phyloP scores from a whole-genome alignment of 2,797 vertebrate genomes.

The Tauraco hartlaubi region DNA sequence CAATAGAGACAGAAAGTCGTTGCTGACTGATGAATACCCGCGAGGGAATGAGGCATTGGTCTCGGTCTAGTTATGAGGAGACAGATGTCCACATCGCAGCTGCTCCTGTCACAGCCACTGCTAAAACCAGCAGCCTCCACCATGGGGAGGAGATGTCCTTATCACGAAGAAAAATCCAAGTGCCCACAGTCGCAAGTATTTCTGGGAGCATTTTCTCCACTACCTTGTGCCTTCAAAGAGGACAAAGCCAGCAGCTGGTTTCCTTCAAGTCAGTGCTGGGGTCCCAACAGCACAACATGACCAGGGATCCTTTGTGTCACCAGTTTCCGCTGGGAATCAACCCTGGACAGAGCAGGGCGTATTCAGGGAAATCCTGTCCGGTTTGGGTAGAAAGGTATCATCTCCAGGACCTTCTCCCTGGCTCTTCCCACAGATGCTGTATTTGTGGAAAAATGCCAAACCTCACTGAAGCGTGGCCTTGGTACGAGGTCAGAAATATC shows the following conservation, averaged over 20 bases:
- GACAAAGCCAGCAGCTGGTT: background rate
- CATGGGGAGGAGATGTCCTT: background rate
- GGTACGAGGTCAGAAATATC: background rate
- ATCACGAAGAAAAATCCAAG: background rate
- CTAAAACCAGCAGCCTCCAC: background rate
- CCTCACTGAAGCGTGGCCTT: background rate
- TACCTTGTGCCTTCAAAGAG: background rate
- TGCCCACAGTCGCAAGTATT: background rate
- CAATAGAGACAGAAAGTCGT: slow-evolving; percentile 23
- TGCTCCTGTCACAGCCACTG: background rate
- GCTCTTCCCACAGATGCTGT: background rate
- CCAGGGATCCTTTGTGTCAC: background rate
- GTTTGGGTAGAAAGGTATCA: background rate
- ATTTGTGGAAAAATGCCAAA: background rate
- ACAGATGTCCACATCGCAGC: background rate
- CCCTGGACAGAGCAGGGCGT: background rate
- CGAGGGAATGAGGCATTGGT: background rate
- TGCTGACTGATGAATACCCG: background rate
- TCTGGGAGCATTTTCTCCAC: background rate
- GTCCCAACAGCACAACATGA: background rate
- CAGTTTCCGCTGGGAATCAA: background rate
- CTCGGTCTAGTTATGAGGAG: background rate
- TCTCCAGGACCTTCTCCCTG: background rate
- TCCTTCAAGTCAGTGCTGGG: background rate
- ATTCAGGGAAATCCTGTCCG: background rate